phyloP scores from a whole-genome alignment of 2,797 vertebrate genomes.

The Sebastolobus altivelis region DNA sequence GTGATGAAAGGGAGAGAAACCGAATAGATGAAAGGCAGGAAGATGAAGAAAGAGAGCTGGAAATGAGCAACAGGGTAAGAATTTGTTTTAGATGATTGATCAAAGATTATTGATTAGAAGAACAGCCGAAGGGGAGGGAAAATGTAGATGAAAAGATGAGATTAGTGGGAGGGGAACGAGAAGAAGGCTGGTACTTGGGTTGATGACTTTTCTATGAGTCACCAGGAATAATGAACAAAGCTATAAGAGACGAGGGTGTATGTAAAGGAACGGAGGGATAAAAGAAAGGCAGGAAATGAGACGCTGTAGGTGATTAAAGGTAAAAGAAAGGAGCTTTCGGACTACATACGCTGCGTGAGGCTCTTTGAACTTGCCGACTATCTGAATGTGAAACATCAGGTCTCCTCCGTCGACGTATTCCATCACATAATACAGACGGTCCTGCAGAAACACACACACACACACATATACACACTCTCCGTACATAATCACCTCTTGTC shows the following conservation, averaged over 20 bases:
- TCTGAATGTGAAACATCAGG: slow-evolving; percentile 97
- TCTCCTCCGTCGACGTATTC: slow-evolving; percentile 95
- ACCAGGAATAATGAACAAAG: slow-evolving; percentile 64
- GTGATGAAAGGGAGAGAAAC: slow-evolving; percentile 76
- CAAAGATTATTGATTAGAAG: slow-evolving; percentile 77
- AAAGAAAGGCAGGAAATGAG: slow-evolving; percentile 54
- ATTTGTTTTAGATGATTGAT: slow-evolving; percentile 73
- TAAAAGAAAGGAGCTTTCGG: slow-evolving; percentile 41
- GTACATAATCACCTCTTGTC: slow-evolving; percentile 56
- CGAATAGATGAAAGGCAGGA: slow-evolving; percentile 67
- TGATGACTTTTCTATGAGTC: slow-evolving; percentile 62
- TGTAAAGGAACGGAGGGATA: slow-evolving; percentile 42
- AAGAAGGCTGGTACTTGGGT: slow-evolving; percentile 25
- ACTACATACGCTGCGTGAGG: slow-evolving; percentile 92
- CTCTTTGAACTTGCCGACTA: slow-evolving; percentile 95
- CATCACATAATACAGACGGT: slow-evolving; percentile 92
- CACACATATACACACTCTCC: slow-evolving; percentile 1
- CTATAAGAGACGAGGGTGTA: slow-evolving; percentile 34
- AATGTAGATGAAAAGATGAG: slow-evolving; percentile 52
- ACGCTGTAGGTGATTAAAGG: slow-evolving; percentile 57
- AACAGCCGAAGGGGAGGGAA: slow-evolving; percentile 46
- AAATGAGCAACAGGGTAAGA: slow-evolving; percentile 57
- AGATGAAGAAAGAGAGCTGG: slow-evolving; percentile 56
- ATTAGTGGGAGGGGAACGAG: slow-evolving; percentile 55
- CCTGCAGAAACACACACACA: slow-evolving; percentile 65